Evolutionary conservation across 2,888 invertebrate species (phyloP).

Genomic region (Plagiodera versicolora): DNA sequence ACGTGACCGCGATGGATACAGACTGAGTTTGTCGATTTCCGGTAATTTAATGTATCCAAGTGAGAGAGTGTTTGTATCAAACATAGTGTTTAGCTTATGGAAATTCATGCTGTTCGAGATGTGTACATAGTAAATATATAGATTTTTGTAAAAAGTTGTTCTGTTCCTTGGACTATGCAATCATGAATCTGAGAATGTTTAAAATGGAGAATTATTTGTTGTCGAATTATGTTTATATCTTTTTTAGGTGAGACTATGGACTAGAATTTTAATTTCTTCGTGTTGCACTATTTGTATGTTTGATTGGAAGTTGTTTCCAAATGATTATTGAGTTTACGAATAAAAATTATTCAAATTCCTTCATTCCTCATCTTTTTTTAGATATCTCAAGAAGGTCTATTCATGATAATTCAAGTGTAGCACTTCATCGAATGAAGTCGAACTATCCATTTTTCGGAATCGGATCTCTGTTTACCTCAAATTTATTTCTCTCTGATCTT

Average conservation of each 20-base stretch:
- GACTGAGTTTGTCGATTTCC: conserved; percentile 14
- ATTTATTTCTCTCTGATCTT: too few relatives aligned
- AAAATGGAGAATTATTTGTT: neutral
- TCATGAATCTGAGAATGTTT: neutral
- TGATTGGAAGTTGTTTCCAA: conserved; percentile 26
- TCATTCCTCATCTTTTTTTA: too few relatives aligned
- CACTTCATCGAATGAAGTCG: too few relatives aligned
- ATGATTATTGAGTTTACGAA: conserved; percentile 19
- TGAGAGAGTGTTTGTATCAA: conserved; percentile 29
- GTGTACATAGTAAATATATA: conserved; percentile 29
- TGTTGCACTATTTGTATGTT: conserved; percentile 33
- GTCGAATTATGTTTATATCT: conserved; percentile 30
- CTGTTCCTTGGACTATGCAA: conserved; percentile 8
- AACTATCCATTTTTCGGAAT: too few relatives aligned
- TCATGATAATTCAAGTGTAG: too few relatives aligned
- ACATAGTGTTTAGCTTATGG: conserved; percentile 20
- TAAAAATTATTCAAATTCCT: conserved; percentile 18
- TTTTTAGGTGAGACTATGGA: conserved; percentile 23
- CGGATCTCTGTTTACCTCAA: too few relatives aligned
- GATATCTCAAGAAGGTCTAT: too few relatives aligned
- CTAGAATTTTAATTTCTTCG: conserved; percentile 22
- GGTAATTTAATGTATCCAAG: conserved; percentile 14
- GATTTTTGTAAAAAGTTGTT: conserved; percentile 28
- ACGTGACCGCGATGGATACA: conserved; percentile 28
- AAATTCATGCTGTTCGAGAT: conserved; percentile 14